phyloP scores from a whole-genome alignment of 2,797 vertebrate species.

The Ara ararauna region DNA sequence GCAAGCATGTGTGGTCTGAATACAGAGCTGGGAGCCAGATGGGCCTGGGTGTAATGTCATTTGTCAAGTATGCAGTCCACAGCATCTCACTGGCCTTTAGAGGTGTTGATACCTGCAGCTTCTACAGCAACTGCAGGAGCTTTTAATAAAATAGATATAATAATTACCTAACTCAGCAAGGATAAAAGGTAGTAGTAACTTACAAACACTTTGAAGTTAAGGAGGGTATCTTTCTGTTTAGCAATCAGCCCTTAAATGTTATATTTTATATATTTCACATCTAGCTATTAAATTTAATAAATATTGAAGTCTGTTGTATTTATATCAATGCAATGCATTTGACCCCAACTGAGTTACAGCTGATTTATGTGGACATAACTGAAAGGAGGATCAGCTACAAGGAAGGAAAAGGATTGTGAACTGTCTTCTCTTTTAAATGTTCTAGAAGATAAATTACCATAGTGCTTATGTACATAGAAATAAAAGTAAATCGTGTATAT shows the following conservation, averaged over 20 bases:
- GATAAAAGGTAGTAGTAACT: not conserved
- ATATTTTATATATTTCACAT: not conserved
- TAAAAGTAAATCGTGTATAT: not conserved
- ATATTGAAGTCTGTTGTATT: not conserved
- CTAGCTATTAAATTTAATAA: not conserved
- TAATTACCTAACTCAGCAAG: not conserved
- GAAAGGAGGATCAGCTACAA: not conserved
- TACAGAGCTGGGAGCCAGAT: not conserved
- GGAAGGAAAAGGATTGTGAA: not conserved
- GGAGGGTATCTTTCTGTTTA: not conserved
- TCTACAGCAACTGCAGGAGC: not conserved
- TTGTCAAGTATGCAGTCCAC: no score
- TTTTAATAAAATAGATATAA: not conserved
- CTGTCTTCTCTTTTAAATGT: not conserved
- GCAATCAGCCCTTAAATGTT: not conserved
- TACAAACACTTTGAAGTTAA: not conserved
- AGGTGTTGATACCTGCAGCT: not conserved
- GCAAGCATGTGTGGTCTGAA: not conserved
- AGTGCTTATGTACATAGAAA: not conserved
- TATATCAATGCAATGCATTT: not conserved
- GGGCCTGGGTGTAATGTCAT: rapidly evolving
- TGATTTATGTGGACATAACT: not conserved
- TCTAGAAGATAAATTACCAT: not conserved
- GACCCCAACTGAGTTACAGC: not conserved
- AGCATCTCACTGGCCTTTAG: not conserved